A percentile compares a stretch with the other conserved stretches of the same genome.
phyloP scores from a whole-genome alignment of 1,140 invertebrate species.

The Trinorchestia longiramus region DNA sequence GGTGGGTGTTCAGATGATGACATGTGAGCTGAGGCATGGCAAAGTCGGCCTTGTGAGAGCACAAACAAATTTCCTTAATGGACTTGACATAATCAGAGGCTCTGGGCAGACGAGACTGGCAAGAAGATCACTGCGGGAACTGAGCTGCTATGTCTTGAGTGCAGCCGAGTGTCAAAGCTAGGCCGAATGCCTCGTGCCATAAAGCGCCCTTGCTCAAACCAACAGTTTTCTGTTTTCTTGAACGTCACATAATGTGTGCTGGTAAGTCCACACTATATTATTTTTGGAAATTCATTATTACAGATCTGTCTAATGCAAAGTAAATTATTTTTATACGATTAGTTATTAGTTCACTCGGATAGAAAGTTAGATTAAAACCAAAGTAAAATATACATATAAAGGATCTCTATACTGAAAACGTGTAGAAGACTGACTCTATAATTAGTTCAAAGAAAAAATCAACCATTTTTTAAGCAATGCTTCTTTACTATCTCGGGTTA shows the following conservation, averaged over 20 bases:
- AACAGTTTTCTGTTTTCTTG: not conserved
- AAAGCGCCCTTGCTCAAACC: not conserved
- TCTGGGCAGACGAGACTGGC: slow-evolving; percentile 47
- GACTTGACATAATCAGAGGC: slow-evolving; percentile 47
- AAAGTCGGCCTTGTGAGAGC: slow-evolving; percentile 44
- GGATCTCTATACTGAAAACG: too few relatives aligned
- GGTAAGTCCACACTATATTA: too few relatives aligned
- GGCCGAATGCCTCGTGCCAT: not conserved
- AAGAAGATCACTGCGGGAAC: slow-evolving; percentile 4
- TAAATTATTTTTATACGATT: too few relatives aligned
- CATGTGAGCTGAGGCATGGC: not conserved
- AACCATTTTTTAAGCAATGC: too few relatives aligned
- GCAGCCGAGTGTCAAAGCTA: slow-evolving; percentile 33
- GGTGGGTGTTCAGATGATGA: not conserved
- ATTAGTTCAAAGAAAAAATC: too few relatives aligned
- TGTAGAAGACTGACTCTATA: too few relatives aligned
- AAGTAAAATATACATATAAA: too few relatives aligned
- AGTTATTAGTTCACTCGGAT: too few relatives aligned
- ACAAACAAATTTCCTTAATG: slow-evolving; percentile 53
- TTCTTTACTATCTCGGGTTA: too few relatives aligned
- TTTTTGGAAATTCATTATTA: too few relatives aligned
- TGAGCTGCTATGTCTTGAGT: not conserved
- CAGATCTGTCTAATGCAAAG: too few relatives aligned
- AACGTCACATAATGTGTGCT: not conserved
- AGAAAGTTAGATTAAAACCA: too few relatives aligned